Percentiles rank a stretch among this genome's conserved stretches.
Evolutionary conservation across 2,113 vertebrate species (phyloP).

Genomic region (Tor tambroides): DNA sequence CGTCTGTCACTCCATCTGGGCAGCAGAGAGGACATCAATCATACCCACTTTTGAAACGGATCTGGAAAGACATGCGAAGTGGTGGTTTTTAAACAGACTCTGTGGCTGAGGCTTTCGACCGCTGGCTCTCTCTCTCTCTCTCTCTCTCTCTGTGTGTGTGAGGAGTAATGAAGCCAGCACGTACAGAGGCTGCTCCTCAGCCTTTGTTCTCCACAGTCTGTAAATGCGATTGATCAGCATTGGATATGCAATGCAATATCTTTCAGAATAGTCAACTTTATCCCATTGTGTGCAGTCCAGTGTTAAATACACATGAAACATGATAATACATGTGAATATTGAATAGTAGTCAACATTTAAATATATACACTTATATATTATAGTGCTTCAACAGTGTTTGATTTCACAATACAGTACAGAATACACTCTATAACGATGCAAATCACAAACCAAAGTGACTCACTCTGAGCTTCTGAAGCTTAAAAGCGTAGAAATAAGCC

Average conservation of each 20-base stretch:
- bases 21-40: conserved; percentile 36
- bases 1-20: conserved; percentile 41
- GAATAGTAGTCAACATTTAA: not conserved
- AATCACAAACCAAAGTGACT: not conserved
- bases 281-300: not conserved
- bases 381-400: not conserved
- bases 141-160: not conserved
- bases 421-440: conserved; percentile 3
- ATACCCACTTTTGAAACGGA: conserved; percentile 16
- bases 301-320: conserved; percentile 6
- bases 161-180: not conserved
- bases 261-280: conserved; percentile 23
- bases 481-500: conserved; percentile 16
- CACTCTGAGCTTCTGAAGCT: not conserved
- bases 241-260: conserved; percentile 38
- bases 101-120: not conserved
- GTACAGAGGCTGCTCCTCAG: conserved; percentile 5
- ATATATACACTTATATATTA: not conserved
- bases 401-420: not conserved
- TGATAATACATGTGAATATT: not conserved
- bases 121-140: not conserved
- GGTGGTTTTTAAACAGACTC: conserved; percentile 38
- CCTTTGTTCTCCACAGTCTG: conserved; percentile 51
- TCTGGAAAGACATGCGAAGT: conserved; percentile 34
- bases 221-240: conserved; percentile 19